These are phyloP conservation scores for Elephantulus edwardii DNA, from an alignment of 2,113 vertebrate species.

Conservation along the genomic window DNA sequence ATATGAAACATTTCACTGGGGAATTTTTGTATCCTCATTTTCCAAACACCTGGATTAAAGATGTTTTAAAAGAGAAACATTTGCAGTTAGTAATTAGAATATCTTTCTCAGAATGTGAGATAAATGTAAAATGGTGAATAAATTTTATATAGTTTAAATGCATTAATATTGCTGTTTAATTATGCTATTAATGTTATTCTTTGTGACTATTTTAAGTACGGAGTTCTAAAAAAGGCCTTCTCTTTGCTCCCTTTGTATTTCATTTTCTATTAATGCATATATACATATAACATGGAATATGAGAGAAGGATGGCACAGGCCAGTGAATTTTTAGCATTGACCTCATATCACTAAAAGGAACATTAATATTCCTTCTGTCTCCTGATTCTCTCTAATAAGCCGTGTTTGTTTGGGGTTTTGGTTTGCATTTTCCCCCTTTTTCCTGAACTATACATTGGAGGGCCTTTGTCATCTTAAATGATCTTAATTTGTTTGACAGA, in stretches of 20 bases:
- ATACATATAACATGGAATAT: background rate
- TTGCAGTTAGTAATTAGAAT: background rate
- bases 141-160: background rate
- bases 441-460: background rate
- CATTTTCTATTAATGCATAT: background rate
- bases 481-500: conserved; percentile 19
- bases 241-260: background rate
- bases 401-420: too few relatives aligned
- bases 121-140: background rate
- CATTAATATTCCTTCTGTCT: background rate
- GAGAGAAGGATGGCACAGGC: too few relatives aligned
- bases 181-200: background rate
- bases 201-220: background rate
- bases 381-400: conserved; percentile 12
- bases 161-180: background rate
- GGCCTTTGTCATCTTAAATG: background rate
- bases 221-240: background rate
- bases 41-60: background rate
- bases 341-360: background rate
- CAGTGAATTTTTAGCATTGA: background rate
- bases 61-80: background rate
- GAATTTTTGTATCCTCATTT: background rate
- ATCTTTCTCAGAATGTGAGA: background rate
- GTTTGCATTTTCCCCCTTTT: too few relatives aligned
- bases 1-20: background rate